Base-by-base conservation (phyloP, 2,888 invertebrate species). In the Megamerina dolium region DNA sequence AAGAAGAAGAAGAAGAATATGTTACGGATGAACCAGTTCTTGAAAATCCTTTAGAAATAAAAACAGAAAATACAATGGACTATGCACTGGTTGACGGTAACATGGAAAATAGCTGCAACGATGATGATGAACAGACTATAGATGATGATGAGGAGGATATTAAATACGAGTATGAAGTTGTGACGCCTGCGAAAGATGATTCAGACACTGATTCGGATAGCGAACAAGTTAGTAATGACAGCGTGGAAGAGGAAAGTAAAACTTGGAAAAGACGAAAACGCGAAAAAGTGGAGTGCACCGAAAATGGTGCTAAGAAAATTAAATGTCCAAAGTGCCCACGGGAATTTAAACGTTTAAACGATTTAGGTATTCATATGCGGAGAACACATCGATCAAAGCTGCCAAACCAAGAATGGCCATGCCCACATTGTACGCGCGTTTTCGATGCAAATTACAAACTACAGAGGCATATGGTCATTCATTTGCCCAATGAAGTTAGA, bases 401-500 rank as follows among this genome's bases (percentile, higher is more conserved):
- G 13, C 27, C 27, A n/a, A 3, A n/a, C 10, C 27, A 10, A 27
- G 27, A 27, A 27, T 54, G 45, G 37, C 37, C 47, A 1, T 59
- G 58, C 26, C 33, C 41, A 2, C 46, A 51, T 3, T 59, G 54
- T 29, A 38, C 48, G 12, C 45, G 46, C 12, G 21, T 43, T 13
- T 42, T 52, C 10, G 14, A 43, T 14, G 50, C 46, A 16, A 29
- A 43, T 3, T 45, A 38, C 9, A 50, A 49, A 39, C 40, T 54
- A 30, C 46, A 50, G 14, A 17, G 41, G 2, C 54, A 54, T 33
- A 29, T 43, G 21, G 46, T 51, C 18, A 39, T 50, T 3, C 54
- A 54, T 48, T 46, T 62, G 36, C 65, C 68, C 1, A 37, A 60
- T 12, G 54, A 57, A 26, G 38, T 51, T 10, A 56, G 56, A 19